These are phyloP conservation scores for Brienomyrus longianalis DNA, from an alignment of 2,113 vertebrate species.

Conservation along the genomic window DNA sequence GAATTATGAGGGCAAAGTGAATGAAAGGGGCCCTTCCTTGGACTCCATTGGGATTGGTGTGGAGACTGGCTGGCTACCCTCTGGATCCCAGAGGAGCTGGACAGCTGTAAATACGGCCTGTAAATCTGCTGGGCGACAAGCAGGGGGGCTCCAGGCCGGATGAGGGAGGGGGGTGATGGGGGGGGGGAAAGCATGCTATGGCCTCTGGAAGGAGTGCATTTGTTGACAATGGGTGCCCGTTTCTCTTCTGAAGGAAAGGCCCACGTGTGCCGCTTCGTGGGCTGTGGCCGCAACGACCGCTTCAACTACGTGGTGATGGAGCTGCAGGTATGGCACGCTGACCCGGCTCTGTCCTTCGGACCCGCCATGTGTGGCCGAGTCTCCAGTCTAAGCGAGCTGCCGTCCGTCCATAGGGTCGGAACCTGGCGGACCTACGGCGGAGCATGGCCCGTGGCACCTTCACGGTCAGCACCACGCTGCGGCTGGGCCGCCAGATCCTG, in stretches of 20 bases:
- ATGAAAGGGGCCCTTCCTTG: background rate
- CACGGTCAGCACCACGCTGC: slow-evolving; percentile 86
- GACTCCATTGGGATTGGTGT: slow-evolving; percentile 24
- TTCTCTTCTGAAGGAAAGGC: slow-evolving; percentile 72
- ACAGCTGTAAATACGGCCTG: background rate
- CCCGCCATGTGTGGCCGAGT: background rate
- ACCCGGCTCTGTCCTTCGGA: background rate
- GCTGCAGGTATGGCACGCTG: slow-evolving; percentile 71
- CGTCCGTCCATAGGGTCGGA: slow-evolving; percentile 73
- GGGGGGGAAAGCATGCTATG: too few relatives aligned
- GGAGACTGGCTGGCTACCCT: slow-evolving; percentile 21
- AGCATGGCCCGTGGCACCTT: slow-evolving; percentile 91
- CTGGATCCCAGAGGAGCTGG: slow-evolving; percentile 26
- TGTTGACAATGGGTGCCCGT: background rate
- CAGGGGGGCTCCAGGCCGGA: background rate
- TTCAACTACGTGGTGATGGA: slow-evolving; percentile 99
- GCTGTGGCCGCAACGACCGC: slow-evolving; percentile 92
- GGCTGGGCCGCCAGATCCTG: slow-evolving; percentile 90
- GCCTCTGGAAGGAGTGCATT: background rate
- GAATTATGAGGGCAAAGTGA: background rate
- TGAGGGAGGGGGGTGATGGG: background rate
- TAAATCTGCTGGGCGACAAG: background rate
- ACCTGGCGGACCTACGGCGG: slow-evolving; percentile 89
- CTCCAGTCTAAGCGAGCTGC: background rate
- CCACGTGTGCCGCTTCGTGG: slow-evolving; percentile 94